Base-by-base conservation (phyloP, 2,888 invertebrate genomes). In the Cactoblastis cactorum region DNA sequence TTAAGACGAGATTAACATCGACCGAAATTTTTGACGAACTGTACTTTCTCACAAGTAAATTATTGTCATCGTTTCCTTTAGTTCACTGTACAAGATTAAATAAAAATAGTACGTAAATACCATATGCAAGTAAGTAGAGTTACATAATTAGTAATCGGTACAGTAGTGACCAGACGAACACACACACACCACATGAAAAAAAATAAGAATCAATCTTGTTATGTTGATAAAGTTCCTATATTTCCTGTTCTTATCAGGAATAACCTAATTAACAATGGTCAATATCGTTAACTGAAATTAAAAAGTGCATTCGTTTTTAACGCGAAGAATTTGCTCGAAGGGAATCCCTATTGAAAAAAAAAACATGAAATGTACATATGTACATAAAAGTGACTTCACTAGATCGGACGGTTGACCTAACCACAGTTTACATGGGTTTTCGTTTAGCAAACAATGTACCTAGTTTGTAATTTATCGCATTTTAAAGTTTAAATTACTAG, bases 211-310 rank as follows among this genome's bases (percentile, higher is more conserved):
- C 3, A 28, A 28, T 9, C 1, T 4, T 28, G 8, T 28, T 14
- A 15, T 5, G 15, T 19, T 39, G 37, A 45, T n/a, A 11, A 51
- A 51, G 51, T 54, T 33, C 18, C 15, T 12, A 60, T 60, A 75
- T 74, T 78, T 74, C 78, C 77, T 76, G 69, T 67, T 51, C 53
- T 70, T 71, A 74, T 73, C 69, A 63, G 79, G 78, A 76, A 76
- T 77, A 58, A 57, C 49, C n/a, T n/a, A 55, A 54, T 61, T 60
- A 56, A 57, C 50, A 61, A 53, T 53, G 24, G 52, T 49, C 56
- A 56, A 47, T 38, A 47, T 51, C 49, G 41, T 51, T 39, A 43
- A 45, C 15, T 17, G 18, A 34, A 37, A 32, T 51, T 43, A 41
- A 47, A 43, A 54, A 33, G 32, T 17, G n/a, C 17, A 45, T 41